phyloP scores from a whole-genome alignment of 2,888 invertebrate species.

The Drosophila tanythrix region DNA sequence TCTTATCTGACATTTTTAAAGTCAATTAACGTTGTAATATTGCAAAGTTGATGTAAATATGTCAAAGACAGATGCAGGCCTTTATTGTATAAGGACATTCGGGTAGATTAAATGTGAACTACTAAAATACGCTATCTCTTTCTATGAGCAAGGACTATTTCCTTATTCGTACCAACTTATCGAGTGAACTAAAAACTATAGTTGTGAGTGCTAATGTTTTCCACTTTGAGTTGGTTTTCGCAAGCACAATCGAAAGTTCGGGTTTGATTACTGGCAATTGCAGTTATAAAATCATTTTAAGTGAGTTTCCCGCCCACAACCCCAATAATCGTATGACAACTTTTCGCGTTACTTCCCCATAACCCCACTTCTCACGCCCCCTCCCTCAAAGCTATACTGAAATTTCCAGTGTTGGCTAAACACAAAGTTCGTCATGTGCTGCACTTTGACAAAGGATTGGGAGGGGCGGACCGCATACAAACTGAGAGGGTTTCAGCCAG shows the following conservation, averaged over 20 bases:
- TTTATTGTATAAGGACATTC: neutral
- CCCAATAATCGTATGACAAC: slow-evolving; percentile 35
- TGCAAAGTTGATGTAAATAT: neutral
- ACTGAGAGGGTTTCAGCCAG: neutral
- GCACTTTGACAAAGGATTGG: slow-evolving; percentile 56
- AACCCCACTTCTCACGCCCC: neutral
- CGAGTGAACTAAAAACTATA: neutral
- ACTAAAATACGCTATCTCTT: neutral
- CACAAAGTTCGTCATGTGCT: slow-evolving; percentile 77
- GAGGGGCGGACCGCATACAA: neutral
- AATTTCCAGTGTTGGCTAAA: slow-evolving; percentile 76
- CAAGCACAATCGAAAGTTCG: slow-evolving; percentile 28
- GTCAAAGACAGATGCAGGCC: neutral
- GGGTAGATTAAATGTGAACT: neutral
- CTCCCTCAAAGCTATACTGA: slow-evolving; percentile 26
- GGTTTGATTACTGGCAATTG: slow-evolving; percentile 31
- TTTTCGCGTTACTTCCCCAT: slow-evolving; percentile 23
- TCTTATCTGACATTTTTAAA: neutral
- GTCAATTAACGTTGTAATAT: neutral
- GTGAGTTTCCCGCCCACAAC: slow-evolving; percentile 25
- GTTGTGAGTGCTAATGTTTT: slow-evolving; percentile 29
- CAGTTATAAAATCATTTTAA: slow-evolving; percentile 54
- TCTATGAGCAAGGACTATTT: neutral
- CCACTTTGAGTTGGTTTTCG: slow-evolving; percentile 5
- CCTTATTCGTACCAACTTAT: neutral